Evolutionary conservation across 1,140 invertebrate genomes (phyloP).

Genomic region (Psix sp.): DNA sequence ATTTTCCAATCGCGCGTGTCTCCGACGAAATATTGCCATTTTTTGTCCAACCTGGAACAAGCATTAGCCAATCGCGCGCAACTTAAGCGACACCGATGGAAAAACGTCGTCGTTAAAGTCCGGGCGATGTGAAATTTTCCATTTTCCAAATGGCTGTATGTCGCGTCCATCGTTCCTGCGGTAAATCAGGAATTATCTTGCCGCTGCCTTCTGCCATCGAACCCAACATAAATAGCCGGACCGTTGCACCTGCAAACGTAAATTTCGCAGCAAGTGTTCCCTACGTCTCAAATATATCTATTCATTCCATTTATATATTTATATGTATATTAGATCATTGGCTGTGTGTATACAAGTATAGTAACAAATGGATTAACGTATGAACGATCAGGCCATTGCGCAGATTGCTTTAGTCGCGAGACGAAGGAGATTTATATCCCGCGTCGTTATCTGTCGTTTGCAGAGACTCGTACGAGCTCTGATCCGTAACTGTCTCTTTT

Average conservation of each 20-base stretch:
- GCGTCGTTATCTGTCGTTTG: conserved; percentile 73
- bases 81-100: conserved; percentile 55
- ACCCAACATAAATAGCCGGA: too few relatives aligned
- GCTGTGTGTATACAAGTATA: conserved; percentile 67
- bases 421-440: conserved; percentile 77
- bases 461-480: conserved; percentile 51
- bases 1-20: conserved; percentile 51
- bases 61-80: conserved; percentile 57
- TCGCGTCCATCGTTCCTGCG: conserved; percentile 48
- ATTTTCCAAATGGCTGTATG: conserved; percentile 71
- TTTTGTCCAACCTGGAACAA: conserved; percentile 50
- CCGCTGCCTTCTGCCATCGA: conserved; percentile 75
- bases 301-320: too few relatives aligned
- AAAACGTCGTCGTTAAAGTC: conserved; percentile 48
- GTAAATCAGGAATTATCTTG: conserved; percentile 78
- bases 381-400: conserved; percentile 73
- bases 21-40: conserved; percentile 43
- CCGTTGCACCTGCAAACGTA: too few relatives aligned
- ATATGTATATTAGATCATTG: conserved; percentile 23
- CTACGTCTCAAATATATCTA: too few relatives aligned
- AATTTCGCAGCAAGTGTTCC: too few relatives aligned
- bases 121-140: conserved; percentile 65
- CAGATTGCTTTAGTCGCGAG: conserved; percentile 75
- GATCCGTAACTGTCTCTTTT: conserved; percentile 58
- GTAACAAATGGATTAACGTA: conserved; percentile 77